phyloP scores from a whole-genome alignment of 2,888 invertebrate species.

The Drosophila limbata region DNA sequence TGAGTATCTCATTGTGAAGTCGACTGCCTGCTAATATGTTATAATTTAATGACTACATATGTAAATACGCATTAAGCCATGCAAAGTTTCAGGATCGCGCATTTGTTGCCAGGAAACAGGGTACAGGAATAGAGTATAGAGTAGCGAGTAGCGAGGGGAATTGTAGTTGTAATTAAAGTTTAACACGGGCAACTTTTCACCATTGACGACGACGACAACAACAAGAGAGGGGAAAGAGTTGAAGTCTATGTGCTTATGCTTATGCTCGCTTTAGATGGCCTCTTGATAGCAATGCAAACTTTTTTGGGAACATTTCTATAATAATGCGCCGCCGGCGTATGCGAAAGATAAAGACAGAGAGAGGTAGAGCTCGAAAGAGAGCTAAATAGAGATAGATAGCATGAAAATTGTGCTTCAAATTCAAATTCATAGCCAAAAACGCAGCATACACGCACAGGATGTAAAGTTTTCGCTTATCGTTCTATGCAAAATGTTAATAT shows the following conservation, averaged over 20 bases:
- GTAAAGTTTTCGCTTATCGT: constrained; percentile 75
- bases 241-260: constrained; percentile 46
- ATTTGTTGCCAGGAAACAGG: constrained; percentile 41
- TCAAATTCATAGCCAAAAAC: constrained; percentile 68
- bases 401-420: constrained; percentile 35
- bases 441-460: constrained; percentile 56
- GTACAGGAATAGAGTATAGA: neutral
- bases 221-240: constrained; percentile 2
- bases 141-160: neutral
- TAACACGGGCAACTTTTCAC: constrained; percentile 71
- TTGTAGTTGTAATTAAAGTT: constrained; percentile 75
- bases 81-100: constrained; percentile 50
- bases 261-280: constrained; percentile 62
- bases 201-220: constrained; percentile 49
- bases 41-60: constrained; percentile 78
- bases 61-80: constrained; percentile 67
- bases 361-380: neutral
- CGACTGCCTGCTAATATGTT: constrained; percentile 58
- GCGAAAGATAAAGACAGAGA: neutral
- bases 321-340: constrained; percentile 68
- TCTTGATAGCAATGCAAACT: constrained; percentile 68
- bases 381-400: constrained; percentile 5
- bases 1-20: constrained; percentile 4
- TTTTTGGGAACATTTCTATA: constrained; percentile 77
- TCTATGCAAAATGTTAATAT: constrained; percentile 78